These are phyloP conservation scores for Dryadula phaetusa DNA, from an alignment of 2,888 invertebrate species.

Conservation along the genomic window DNA sequence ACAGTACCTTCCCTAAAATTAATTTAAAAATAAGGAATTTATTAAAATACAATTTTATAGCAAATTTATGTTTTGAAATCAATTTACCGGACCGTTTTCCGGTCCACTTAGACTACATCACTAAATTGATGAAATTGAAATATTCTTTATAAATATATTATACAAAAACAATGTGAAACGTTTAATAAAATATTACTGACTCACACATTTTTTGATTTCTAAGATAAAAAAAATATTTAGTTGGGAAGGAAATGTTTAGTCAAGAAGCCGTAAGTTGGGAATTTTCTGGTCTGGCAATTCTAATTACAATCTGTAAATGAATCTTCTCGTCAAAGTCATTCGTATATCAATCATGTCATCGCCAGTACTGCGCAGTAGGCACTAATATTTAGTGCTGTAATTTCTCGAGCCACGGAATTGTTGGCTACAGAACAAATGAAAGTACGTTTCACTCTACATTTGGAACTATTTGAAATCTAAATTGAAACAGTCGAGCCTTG, in stretches of 20 bases:
- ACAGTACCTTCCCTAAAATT: no score
- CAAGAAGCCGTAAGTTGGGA: neutral
- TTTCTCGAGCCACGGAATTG: conserved; percentile 24
- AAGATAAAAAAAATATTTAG: neutral
- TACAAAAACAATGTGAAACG: no score
- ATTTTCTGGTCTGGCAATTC: neutral
- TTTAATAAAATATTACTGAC: no score
- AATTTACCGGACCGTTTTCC: no score
- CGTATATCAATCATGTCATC: conserved; percentile 10
- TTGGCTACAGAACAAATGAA: conserved; percentile 33
- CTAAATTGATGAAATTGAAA: no score
- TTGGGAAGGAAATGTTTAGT: no score
- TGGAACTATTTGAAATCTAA: conserved; percentile 25
- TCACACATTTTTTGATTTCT: no score
- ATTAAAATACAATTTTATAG: no score
- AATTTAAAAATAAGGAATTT: no score
- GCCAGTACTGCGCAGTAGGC: neutral
- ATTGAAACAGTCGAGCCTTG: conserved; percentile 23
- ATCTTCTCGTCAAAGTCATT: neutral
- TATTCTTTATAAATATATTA: no score
- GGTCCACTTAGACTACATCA: no score
- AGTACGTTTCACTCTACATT: conserved; percentile 27
- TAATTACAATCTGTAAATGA: neutral
- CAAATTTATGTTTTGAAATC: no score
- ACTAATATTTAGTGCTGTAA: neutral